Evolutionary conservation across 1,140 invertebrate genomes (phyloP), one percentile per base, ranked within the genome.

Genomic region (Listronotus bonariensis): DNA sequence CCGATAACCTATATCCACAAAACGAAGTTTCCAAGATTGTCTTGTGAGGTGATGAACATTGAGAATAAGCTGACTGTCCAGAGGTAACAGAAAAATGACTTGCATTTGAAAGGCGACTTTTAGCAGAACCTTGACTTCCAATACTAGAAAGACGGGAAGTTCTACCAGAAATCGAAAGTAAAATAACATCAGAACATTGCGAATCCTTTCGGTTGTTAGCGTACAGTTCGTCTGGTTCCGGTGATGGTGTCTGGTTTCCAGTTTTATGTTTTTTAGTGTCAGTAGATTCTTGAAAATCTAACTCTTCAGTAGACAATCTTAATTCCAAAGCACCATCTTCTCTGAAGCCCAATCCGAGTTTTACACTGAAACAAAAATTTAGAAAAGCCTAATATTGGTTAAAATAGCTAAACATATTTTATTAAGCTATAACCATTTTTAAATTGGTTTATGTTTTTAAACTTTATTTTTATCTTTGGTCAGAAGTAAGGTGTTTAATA

Each of bases 11-110:
- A 49, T 87, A 88, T 0, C 92, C 92, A 74, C 92, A 94, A 76
- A 95, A 95, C 0, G 92, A 94, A 0, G 92, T 95, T 80, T 94
- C 92, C 17, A 94, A 81, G 17, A 93, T 80, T 85, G 92, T 93
- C 78, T 90, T 90, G 79, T 94, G 92, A 6, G 92, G 92, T 31
- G 92, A 94, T 0, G 92, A 91, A 8, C 91, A 93, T 55, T 91
- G 85, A 8, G 83, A 87, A 7, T 82, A 81, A 0, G 87, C 88
- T 1, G 88, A 89, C 4, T 87, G 84, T 0, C 87, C 88, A 0
- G 89, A 91, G 1, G 90, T 84, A 14, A 84, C 82, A 1, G 85
- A 86, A 63, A 82, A 71, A 69, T 79, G 80, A 57, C 80, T 82
- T 18, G 77, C 78, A 46, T 78, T 82, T 18, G 85, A 86, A 11